Percentiles rank a stretch among this genome's conserved stretches.
These are phyloP conservation scores for Germaria angustata DNA, from an alignment of 2,888 invertebrate species.

Conservation along the genomic window DNA sequence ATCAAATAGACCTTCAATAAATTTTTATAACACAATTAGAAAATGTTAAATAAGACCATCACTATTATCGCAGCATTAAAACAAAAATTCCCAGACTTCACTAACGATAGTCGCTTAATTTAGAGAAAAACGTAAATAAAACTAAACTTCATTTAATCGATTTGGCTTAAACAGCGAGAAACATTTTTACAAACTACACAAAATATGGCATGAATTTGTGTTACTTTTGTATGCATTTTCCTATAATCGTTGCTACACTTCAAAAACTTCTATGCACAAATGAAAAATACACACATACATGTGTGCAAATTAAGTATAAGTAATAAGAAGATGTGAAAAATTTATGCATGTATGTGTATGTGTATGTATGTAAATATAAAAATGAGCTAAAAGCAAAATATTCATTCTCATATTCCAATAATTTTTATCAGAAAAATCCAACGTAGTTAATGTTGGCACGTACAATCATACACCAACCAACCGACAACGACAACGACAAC, in stretches of 20 bases:
- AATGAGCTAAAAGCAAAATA: not conserved
- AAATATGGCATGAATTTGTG: not conserved
- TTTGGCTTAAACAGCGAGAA: conserved; percentile 12
- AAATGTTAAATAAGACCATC: not conserved
- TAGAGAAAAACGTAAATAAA: not conserved
- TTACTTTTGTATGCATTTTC: not conserved
- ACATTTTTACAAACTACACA: conserved; percentile 23
- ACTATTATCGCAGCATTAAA: too few species aligned
- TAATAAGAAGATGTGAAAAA: not conserved
- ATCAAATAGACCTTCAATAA: not conserved
- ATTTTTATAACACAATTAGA: not conserved
- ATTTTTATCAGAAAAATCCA: conserved; percentile 44
- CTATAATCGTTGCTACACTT: too few species aligned
- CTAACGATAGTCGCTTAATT: not conserved
- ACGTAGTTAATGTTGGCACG: conserved; percentile 51
- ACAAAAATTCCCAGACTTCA: conserved; percentile 25
- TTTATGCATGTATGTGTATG: not conserved
- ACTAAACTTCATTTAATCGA: conserved; percentile 15
- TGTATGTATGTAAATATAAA: too few species aligned
- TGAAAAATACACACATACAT: not conserved
- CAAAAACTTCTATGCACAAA: not conserved
- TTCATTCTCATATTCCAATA: conserved; percentile 18
- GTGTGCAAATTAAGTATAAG: not conserved
- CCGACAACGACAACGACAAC: not conserved
- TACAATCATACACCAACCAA: conserved; percentile 6